Evolutionary conservation across 2,797 vertebrate species (phyloP).

Genomic region (Toxotes lorentzi): DNA sequence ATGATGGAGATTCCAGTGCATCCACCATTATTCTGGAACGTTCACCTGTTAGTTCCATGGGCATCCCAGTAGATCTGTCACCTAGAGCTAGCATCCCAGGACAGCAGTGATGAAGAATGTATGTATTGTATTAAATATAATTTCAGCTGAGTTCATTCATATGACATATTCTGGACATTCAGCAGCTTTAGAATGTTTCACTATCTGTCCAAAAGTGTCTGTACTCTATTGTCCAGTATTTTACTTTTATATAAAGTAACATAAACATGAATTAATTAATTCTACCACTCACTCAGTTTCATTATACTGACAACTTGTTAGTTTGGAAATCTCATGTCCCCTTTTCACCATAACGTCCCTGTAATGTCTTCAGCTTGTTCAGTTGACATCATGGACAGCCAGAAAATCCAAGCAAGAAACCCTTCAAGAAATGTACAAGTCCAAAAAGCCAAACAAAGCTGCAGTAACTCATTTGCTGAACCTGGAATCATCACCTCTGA

Average conservation of each 20-base stretch:
- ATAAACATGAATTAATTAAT: too few relatives aligned
- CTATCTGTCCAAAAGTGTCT: too few relatives aligned
- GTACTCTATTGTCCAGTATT: too few relatives aligned
- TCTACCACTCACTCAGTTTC: too few relatives aligned
- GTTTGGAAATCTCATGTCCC: constrained; percentile 38
- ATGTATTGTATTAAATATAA: constrained; percentile 14
- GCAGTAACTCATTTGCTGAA: constrained; percentile 55
- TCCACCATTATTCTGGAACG: constrained; percentile 31
- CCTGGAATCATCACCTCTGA: constrained; percentile 58
- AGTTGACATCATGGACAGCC: constrained; percentile 48
- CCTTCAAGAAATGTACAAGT: too few relatives aligned
- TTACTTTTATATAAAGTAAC: too few relatives aligned
- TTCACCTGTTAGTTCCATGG: constrained; percentile 8
- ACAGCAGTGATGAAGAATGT: constrained; percentile 35
- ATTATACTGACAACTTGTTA: background rate
- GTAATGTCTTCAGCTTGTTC: constrained; percentile 27
- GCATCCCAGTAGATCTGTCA: too few relatives aligned
- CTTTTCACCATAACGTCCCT: constrained; percentile 6
- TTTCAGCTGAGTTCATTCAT: too few relatives aligned
- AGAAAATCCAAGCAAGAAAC: too few relatives aligned
- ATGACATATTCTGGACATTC: too few relatives aligned
- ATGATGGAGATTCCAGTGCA: constrained; percentile 19
- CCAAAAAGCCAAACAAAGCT: too few relatives aligned
- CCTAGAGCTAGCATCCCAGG: constrained; percentile 12
- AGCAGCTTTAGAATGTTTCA: too few relatives aligned